phyloP scores from a whole-genome alignment of 2,888 invertebrate genomes.

The Pseudoips prasinana region DNA sequence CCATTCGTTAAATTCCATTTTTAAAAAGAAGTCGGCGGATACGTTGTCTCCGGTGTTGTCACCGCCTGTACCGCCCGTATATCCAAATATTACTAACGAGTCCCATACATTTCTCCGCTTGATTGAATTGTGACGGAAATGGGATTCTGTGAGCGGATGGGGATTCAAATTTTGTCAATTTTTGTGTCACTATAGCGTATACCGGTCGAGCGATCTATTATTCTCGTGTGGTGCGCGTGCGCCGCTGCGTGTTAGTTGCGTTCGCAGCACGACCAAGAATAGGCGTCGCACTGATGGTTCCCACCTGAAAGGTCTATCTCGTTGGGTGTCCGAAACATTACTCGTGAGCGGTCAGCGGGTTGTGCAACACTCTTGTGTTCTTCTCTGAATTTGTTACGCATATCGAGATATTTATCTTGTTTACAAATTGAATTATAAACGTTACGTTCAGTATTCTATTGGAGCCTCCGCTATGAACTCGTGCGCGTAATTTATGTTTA shows the following conservation, averaged over 20 bases:
- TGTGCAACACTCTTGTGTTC: conserved; percentile 50
- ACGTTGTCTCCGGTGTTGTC: conserved; percentile 73
- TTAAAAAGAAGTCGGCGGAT: conserved; percentile 68
- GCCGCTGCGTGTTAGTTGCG: conserved; percentile 69
- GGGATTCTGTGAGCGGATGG: conserved; percentile 63
- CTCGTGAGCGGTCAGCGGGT: conserved; percentile 49
- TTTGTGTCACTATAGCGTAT: conserved; percentile 54
- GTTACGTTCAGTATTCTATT: conserved; percentile 50
- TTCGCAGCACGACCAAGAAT: conserved; percentile 71
- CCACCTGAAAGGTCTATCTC: conserved; percentile 48
- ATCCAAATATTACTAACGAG: conserved; percentile 52
- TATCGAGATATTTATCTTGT: conserved; percentile 49
- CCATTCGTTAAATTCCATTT: conserved; percentile 67
- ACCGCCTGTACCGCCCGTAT: conserved; percentile 50
- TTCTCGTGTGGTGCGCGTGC: conserved; percentile 66
- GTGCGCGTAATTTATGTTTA: conserved; percentile 43
- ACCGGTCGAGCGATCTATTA: conserved; percentile 59
- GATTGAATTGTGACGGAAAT: conserved; percentile 68
- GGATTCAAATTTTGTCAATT: conserved; percentile 57
- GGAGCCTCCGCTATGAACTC: conserved; percentile 42
- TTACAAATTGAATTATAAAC: conserved; percentile 46
- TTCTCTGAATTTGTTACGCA: conserved; percentile 43
- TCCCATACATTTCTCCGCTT: conserved; percentile 58
- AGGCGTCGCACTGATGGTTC: conserved; percentile 63
- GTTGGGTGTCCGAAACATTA: conserved; percentile 42